Evolutionary conservation across 2,113 vertebrate species (phyloP).

Genomic region (Motacilla alba): DNA sequence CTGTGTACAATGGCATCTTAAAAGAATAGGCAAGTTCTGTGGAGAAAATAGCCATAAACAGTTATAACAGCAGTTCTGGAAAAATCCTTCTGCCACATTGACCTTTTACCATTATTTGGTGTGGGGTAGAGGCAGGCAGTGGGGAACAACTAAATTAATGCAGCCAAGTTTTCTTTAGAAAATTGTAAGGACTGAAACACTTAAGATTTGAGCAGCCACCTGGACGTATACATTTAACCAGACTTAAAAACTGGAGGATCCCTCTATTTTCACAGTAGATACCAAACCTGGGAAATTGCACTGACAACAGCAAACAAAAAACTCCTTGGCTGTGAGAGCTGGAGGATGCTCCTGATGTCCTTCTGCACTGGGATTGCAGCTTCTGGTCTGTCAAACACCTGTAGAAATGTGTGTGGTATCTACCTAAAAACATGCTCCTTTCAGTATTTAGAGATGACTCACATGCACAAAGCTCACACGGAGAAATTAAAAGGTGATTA

Average conservation of each 20-base stretch:
- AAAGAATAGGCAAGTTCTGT: background rate
- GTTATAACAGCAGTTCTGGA: background rate
- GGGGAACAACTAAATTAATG: background rate
- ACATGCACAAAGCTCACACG: rapidly evolving
- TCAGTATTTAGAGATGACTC: background rate
- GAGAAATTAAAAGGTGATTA: background rate
- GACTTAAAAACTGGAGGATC: background rate
- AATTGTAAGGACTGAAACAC: background rate
- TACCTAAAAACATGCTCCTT: background rate
- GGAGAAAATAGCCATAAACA: background rate
- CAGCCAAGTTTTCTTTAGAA: background rate
- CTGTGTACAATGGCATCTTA: background rate
- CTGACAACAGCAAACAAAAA: background rate
- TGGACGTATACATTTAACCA: background rate
- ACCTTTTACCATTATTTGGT: background rate
- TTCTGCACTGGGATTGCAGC: background rate
- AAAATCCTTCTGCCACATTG: background rate
- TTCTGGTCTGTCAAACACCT: background rate
- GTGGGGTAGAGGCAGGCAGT: background rate
- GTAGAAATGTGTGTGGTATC: background rate
- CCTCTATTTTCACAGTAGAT: background rate
- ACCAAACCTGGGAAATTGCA: background rate
- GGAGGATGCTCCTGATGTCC: background rate
- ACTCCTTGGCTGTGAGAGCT: background rate
- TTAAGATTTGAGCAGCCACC: background rate